Evolutionary conservation across 2,797 vertebrate species (phyloP).

Genomic region (Scleropages formosus): DNA sequence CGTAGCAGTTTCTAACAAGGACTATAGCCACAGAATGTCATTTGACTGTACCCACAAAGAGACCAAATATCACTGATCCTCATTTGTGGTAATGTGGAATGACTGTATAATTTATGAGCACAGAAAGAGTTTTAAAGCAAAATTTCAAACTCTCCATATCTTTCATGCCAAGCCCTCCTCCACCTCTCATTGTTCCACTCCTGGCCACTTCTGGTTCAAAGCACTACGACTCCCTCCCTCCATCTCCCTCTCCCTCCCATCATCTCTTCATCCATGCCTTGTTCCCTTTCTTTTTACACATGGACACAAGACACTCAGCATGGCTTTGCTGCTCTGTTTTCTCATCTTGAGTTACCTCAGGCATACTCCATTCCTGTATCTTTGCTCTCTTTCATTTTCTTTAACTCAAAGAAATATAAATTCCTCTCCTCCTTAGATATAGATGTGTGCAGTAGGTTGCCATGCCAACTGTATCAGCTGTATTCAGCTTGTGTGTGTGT

Average conservation of each 20-base stretch:
- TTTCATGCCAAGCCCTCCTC: background rate
- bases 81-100: background rate
- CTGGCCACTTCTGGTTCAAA: background rate
- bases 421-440: conserved; percentile 33
- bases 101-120: no score
- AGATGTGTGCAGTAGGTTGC: conserved; percentile 66
- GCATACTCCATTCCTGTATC: background rate
- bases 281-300: background rate
- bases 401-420: background rate
- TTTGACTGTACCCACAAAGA: no score
- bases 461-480: conserved; percentile 62
- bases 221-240: background rate
- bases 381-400: background rate
- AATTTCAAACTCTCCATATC: background rate
- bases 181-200: background rate
- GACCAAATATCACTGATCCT: no score
- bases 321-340: no score
- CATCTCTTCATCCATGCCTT: no score
- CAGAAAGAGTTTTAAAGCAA: background rate
- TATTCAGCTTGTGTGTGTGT: conserved; percentile 50
- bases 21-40: no score
- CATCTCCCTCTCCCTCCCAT: background rate
- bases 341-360: background rate
- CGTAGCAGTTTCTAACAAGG: no score
- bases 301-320: background rate